phyloP scores from a whole-genome alignment of 2,888 invertebrate genomes.

The Drosophila longiperda region DNA sequence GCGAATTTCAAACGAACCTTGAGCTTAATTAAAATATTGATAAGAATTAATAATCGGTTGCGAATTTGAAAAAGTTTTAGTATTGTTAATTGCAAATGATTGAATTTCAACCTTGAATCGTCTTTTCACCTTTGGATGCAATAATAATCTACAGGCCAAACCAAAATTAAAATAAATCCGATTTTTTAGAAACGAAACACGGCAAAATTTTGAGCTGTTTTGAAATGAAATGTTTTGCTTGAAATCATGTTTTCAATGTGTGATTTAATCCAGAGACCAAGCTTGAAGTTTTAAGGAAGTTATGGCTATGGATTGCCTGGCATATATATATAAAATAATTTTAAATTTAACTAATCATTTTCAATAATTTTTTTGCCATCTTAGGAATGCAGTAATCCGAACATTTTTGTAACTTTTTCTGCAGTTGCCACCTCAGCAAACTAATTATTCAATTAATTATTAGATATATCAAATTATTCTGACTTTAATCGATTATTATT shows the following conservation, averaged over 20 bases:
- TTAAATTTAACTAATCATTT: not conserved
- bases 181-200: not conserved
- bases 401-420: not conserved
- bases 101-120: not conserved
- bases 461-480: not conserved
- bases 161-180: not conserved
- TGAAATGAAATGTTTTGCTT: not conserved
- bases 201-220: not conserved
- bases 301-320: not conserved
- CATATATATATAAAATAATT: not conserved
- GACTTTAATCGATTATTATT: not conserved
- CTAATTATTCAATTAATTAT: too few relatives aligned
- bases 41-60: slow-evolving; percentile 1
- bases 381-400: not conserved
- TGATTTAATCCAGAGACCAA: not conserved
- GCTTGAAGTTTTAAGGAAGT: not conserved
- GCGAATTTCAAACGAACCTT: not conserved
- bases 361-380: not conserved
- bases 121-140: not conserved
- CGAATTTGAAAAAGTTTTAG: not conserved
- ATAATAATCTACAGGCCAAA: not conserved
- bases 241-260: not conserved
- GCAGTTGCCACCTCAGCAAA: not conserved
- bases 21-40: not conserved
- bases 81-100: not conserved